A percentile compares a stretch with the other conserved stretches of the same genome.
Evolutionary conservation across 30 jellyfish, hydroid and myxozoan species (phyloP).

Genomic region (Hydractinia echinata): DNA sequence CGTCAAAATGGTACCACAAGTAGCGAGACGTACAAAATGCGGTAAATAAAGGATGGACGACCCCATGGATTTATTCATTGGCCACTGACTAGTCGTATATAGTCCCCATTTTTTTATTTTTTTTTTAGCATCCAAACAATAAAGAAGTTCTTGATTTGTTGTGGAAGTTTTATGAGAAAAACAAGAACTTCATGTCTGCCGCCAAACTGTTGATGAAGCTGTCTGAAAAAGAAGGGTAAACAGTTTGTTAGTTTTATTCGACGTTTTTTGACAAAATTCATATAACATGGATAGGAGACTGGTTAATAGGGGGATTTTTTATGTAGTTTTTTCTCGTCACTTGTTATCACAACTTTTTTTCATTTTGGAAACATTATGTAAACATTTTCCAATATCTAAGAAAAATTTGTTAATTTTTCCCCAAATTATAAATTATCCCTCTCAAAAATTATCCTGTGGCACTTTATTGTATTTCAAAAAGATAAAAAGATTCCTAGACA

Average conservation of each 20-base stretch:
- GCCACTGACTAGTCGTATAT: background rate
- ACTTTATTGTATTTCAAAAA: too few relatives aligned
- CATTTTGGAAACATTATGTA: too few relatives aligned
- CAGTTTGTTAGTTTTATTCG: background rate
- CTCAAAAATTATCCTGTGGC: too few relatives aligned
- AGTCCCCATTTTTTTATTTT: background rate
- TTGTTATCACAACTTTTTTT: background rate
- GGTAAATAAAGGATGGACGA: background rate
- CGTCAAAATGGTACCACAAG: too few relatives aligned
- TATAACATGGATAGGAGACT: background rate
- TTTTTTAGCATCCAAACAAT: slow-evolving; percentile 81
- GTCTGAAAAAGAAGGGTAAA: slow-evolving; percentile 88
- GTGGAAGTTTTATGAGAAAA: slow-evolving; percentile 83
- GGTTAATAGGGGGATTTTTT: background rate
- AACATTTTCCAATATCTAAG: too few relatives aligned
- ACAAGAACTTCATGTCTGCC: slow-evolving; percentile 72
- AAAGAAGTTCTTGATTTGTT: slow-evolving; percentile 57
- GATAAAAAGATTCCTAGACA: too few relatives aligned
- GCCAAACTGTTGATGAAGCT: slow-evolving; percentile 73
- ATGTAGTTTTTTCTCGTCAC: background rate
- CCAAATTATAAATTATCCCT: too few relatives aligned
- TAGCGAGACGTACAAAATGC: too few relatives aligned
- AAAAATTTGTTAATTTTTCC: too few relatives aligned
- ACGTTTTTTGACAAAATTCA: background rate
- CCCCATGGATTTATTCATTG: background rate